Conservation (phyloP, 2,888 invertebrate genomes). For the Hirudinaria manillensis region DNA sequence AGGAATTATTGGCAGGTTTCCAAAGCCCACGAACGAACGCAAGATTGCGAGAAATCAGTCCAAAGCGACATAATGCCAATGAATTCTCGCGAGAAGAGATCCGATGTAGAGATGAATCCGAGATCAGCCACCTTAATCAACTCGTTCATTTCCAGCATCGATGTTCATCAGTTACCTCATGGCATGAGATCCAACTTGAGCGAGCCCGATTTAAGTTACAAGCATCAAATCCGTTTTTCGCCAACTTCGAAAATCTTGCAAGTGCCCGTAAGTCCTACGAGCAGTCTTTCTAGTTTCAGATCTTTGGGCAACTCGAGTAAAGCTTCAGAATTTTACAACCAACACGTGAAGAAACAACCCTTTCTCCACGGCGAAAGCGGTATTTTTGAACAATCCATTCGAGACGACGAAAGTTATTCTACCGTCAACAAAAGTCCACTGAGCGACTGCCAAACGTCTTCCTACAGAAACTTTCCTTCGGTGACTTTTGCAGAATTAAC, state of each 20-base stretch:
- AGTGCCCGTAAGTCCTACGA: background rate
- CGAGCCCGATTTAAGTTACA: background rate
- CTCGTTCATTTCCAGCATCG: conserved; percentile 2
- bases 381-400: conserved; percentile 12
- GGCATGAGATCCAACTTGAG: background rate
- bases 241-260: background rate
- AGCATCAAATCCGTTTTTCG: background rate
- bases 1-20: conserved; percentile 1
- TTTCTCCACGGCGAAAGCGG: conserved; percentile 13
- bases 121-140: background rate
- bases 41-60: background rate
- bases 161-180: background rate
- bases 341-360: background rate
- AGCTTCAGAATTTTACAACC: conserved; percentile 11
- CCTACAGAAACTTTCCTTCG: background rate
- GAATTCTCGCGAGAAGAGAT: background rate
- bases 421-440: background rate
- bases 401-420: conserved; percentile 5
- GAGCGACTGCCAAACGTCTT: background rate
- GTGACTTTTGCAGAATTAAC: background rate
- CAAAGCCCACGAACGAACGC: background rate
- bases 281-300: conserved; percentile 12
- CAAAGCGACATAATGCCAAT: background rate
- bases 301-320: background rate
- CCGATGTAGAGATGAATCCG: background rate